Evolutionary conservation across 2,113 vertebrate species (phyloP).

Genomic region (Brachyhypopomus gauderio): DNA sequence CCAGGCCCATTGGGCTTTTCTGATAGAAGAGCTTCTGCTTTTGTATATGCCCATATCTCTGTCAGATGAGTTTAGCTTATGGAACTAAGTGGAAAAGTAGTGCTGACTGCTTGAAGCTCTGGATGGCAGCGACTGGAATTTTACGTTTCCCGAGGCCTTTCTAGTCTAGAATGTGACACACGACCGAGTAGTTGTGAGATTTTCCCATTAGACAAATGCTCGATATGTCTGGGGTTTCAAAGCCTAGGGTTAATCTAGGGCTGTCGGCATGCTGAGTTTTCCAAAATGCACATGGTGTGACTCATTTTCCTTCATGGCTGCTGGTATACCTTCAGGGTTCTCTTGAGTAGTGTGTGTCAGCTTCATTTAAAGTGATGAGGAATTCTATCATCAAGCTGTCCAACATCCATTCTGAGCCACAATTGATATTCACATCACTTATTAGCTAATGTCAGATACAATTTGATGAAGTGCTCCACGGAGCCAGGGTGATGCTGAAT

Average conservation of each 20-base stretch:
- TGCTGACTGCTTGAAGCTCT: neutral
- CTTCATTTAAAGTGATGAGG: slow-evolving; percentile 42
- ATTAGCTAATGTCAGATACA: slow-evolving; percentile 33
- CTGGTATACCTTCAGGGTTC: slow-evolving; percentile 1
- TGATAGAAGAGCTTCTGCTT: slow-evolving; percentile 16
- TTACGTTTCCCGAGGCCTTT: neutral
- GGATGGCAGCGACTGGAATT: neutral
- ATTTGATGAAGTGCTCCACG: slow-evolving; percentile 19
- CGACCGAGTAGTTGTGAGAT: neutral
- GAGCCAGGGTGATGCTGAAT: neutral
- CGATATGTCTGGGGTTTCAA: neutral
- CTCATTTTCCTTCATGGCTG: neutral
- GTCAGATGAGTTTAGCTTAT: slow-evolving; percentile 15
- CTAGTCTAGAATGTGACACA: slow-evolving; percentile 6
- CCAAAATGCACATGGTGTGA: neutral
- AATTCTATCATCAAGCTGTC: slow-evolving; percentile 33
- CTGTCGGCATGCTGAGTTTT: neutral
- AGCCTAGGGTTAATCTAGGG: neutral
- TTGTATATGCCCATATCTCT: slow-evolving; percentile 1
- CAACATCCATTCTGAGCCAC: slow-evolving; percentile 6
- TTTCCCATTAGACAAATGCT: slow-evolving; percentile 14
- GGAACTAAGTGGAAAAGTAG: neutral
- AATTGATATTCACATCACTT: slow-evolving; percentile 21
- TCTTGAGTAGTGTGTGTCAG: slow-evolving; percentile 23
- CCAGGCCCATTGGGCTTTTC: neutral